phyloP scores from a whole-genome alignment of 1,140 invertebrate genomes.

The Berghia stephanieae region DNA sequence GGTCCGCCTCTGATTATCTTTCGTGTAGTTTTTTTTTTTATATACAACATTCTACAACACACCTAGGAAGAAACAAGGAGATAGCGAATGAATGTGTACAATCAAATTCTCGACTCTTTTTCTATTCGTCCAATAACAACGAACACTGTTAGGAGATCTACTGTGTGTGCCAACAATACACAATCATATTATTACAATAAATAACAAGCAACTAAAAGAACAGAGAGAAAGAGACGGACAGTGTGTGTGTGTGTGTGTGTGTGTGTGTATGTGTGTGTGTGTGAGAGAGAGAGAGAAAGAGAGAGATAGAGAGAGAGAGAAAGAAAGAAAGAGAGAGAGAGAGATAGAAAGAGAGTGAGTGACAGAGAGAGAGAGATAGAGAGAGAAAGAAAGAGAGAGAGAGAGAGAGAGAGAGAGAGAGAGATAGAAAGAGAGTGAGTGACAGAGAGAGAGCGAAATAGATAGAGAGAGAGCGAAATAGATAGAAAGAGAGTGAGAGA shows the following conservation, averaged over 20 bases:
- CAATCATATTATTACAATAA: no score
- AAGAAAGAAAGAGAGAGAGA: constrained; percentile 8
- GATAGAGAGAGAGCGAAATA: no score
- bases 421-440: constrained; percentile 3
- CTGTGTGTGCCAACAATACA: no score
- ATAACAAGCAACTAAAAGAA: no score
- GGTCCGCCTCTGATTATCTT: background rate
- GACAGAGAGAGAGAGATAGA: background rate
- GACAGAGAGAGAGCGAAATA: background rate
- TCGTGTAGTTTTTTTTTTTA: background rate
- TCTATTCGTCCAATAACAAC: no score
- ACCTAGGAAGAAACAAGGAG: background rate
- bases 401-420: background rate
- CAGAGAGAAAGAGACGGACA: background rate
- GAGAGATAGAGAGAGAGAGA: constrained; percentile 17
- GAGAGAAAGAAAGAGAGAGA: constrained; percentile 4
- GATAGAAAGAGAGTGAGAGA: no score
- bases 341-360: background rate
- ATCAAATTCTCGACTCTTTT: no score
- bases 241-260: background rate
- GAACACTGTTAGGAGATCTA: no score
- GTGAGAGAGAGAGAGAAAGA: background rate
- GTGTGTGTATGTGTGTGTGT: background rate
- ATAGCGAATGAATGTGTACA: no score
- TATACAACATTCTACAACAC: background rate